These are phyloP conservation scores for Zeus faber DNA, from an alignment of 2,113 vertebrate species.

Conservation along the genomic window DNA sequence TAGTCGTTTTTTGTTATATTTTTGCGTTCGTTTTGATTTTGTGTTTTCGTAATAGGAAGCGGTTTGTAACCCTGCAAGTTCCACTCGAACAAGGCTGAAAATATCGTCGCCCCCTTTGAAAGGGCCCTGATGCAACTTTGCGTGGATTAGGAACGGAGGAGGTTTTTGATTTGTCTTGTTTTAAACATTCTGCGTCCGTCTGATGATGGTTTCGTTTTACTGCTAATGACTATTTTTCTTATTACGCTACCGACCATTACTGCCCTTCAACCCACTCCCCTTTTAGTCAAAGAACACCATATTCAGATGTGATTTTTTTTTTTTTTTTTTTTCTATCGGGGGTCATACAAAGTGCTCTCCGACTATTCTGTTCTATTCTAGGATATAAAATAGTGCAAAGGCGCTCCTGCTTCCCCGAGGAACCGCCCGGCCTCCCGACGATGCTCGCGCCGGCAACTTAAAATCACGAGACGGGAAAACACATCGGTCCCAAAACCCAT, in stretches of 20 bases:
- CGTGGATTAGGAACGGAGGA: too few species aligned
- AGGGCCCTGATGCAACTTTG: too few species aligned
- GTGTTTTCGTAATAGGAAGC: too few species aligned
- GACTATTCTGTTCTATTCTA: slow-evolving; percentile 45
- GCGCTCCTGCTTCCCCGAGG: slow-evolving; percentile 71
- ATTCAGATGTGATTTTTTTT: slow-evolving; percentile 25
- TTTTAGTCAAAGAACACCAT: slow-evolving; percentile 14
- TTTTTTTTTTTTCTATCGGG: too few species aligned
- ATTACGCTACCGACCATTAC: neutral
- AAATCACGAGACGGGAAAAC: slow-evolving; percentile 81
- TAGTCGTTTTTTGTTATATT: too few species aligned
- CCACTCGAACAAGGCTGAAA: too few species aligned
- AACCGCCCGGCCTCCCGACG: slow-evolving; percentile 76
- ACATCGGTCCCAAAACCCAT: slow-evolving; percentile 82
- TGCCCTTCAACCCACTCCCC: neutral
- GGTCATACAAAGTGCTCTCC: slow-evolving; percentile 33
- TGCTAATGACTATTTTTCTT: neutral
- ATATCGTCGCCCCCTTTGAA: too few species aligned
- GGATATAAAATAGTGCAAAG: slow-evolving; percentile 56
- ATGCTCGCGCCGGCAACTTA: slow-evolving; percentile 72
- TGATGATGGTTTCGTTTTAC: too few species aligned
- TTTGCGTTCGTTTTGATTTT: too few species aligned
- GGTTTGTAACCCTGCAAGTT: too few species aligned
- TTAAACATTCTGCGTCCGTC: too few species aligned
- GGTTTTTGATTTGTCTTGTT: too few species aligned